Conservation (phyloP, 2,888 invertebrate genomes). For the Dugesia japonica region DNA sequence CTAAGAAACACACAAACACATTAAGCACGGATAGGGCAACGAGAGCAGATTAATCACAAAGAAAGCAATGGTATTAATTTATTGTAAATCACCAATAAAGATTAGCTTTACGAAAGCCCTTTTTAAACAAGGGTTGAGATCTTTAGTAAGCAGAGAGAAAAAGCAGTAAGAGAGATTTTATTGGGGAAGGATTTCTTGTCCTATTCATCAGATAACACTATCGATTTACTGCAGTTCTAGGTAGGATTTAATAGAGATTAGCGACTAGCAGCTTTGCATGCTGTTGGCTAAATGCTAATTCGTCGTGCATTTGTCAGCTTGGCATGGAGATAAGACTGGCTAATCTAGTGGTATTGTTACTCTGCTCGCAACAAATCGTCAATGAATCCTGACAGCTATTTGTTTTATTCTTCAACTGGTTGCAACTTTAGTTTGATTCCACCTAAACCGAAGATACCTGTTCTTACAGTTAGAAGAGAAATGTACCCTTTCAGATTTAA, state of each 20-base stretch:
- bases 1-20: conserved; percentile 20
- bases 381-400: conserved; percentile 20
- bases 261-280: conserved; percentile 20
- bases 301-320: conserved; percentile 20
- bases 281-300: conserved; percentile 20
- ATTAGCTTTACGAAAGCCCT: conserved; percentile 20
- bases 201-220: conserved; percentile 20
- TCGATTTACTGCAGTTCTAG: conserved; percentile 14
- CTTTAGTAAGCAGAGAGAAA: conserved; percentile 20
- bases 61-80: conserved; percentile 20
- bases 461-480: conserved; percentile 11
- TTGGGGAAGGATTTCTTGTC: conserved; percentile 13
- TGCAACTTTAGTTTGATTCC: conserved; percentile 16
- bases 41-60: conserved; percentile 20
- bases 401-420: conserved; percentile 11
- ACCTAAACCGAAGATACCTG: conserved; percentile 11
- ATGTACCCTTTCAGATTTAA: conserved; percentile 16
- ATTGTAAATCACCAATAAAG: conserved; percentile 20
- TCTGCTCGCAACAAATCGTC: conserved; percentile 15
- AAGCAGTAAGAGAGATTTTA: conserved; percentile 20
- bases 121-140: conserved; percentile 20
- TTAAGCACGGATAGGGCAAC: conserved; percentile 10
- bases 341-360: conserved; percentile 14
- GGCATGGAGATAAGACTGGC: conserved; percentile 20
- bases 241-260: conserved; percentile 14